Evolutionary conservation across 2,888 invertebrate genomes (phyloP), one percentile per base, ranked within the genome.

Genomic region (Diloba caeruleocephala): DNA sequence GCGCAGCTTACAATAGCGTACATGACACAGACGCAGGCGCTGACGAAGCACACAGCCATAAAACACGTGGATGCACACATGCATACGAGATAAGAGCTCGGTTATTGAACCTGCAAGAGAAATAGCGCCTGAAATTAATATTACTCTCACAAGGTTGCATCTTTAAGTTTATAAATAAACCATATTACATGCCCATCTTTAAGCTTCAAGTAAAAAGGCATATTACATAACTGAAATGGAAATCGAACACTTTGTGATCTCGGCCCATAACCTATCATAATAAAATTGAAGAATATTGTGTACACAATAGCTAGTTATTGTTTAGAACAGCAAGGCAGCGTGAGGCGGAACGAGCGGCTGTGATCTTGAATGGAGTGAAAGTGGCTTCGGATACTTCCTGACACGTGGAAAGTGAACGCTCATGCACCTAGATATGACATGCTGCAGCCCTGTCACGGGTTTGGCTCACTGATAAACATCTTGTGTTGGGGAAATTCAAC

Each of bases 301-400:
- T 42, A 79, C 53, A 86, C 85, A 82, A 87, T 81, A 68, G 78
- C 63, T 66, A 70, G 76, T 80, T 79, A 82, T 85, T 83, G 84
- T 83, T 79, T 69, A 72, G 72, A 66, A 58, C 51, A 34, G 53
- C 65, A 56, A 74, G 70, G 76, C 71, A 63, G 68, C 70, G 73
- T 74, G 76, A 80, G 82, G 85, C 85, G 88, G 85, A 89, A 88
- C 88, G 78, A 71, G 74, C 76, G 69, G 69, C 57, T 67, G 59
- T 82, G 89, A 89, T 90, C 90, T 90, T 91, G 90, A 89, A 92
- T 90, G 85, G 87, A 91, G 92, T 89, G 92, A 92, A 93, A 93
- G 92, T 92, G 83, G 77, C 80, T 78, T 74, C 73, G 71, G 79
- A 81, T 81, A 88, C 90, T 92, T 92, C 92, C 92, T 92, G 86